phyloP scores from a whole-genome alignment of 1,140 invertebrate species.

The Kradibia gibbosae region DNA sequence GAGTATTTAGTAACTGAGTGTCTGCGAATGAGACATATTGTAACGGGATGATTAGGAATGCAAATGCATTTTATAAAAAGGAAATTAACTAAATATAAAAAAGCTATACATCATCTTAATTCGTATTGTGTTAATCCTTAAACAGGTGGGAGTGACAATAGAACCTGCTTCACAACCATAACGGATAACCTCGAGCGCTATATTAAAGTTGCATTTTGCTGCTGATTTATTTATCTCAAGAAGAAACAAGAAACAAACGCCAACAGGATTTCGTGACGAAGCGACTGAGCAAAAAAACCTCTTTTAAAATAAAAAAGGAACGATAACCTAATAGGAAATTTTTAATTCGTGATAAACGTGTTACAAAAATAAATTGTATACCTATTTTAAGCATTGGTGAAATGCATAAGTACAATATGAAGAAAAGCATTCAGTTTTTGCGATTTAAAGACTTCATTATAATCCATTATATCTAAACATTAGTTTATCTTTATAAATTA shows the following conservation, averaged over 20 bases:
- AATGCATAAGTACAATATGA: too few relatives aligned
- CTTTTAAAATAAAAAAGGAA: background rate
- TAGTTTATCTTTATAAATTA: too few relatives aligned
- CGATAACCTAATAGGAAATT: background rate
- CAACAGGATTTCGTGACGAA: background rate
- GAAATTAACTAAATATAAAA: background rate
- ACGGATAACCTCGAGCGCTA: background rate
- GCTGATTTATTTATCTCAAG: background rate
- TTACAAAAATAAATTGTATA: background rate
- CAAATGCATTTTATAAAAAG: background rate
- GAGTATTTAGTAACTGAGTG: background rate
- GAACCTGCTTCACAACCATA: background rate
- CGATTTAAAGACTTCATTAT: too few relatives aligned
- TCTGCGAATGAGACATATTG: background rate
- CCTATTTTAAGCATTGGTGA: too few relatives aligned
- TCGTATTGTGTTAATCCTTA: background rate
- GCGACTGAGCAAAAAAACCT: conserved; percentile 13
- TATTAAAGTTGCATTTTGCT: conserved; percentile 31
- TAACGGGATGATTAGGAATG: background rate
- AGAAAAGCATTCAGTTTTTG: too few relatives aligned
- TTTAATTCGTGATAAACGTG: background rate
- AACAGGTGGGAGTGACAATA: background rate
- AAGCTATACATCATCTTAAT: background rate
- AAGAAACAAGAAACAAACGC: background rate
- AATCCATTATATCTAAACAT: too few relatives aligned